Base-by-base conservation (phyloP, 1,140 invertebrate genomes). In the Camponotus floridanus region DNA sequence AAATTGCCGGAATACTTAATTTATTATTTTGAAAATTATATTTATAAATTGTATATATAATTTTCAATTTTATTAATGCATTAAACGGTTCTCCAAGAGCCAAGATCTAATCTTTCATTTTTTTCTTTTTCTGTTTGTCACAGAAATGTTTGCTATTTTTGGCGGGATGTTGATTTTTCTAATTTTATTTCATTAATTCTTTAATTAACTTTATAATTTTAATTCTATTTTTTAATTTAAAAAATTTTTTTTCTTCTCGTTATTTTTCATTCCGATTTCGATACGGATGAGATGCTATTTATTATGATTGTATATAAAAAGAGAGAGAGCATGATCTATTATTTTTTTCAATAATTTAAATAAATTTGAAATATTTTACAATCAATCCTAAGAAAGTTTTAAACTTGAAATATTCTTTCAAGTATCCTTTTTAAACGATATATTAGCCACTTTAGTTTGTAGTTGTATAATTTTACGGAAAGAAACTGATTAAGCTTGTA, bases 141-240 rank as follows among this genome's bases (percentile, higher is more conserved):
- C 5, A 31, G 8, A 3, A 7, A 59, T 59, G 3, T 68, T 70
- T 33, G 18, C 18, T 13, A 51, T 70, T 70, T 51, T 71, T 3
- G 2, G 8, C 21, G 3, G 6, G 31, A 5, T 70, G 0, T 2
- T 26, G 6, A 15, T 68, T 68, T 6, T 6, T 70, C 26, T 33
- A 26, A 48, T 71, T n/a, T 33, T 8, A 71, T 55, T 31, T 71
- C 1, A 51, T 71, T 51, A 65, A 48, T 26, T 26, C 11, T 21
- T 39, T 39, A 48, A 45, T 70, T 71, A 51, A 18, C n/a, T 71
- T 21, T 45, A 45, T 71, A 71, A 55, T 51, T 71, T 26, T 48
- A 48, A 48, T 3, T 45, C 33, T 6, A 51, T 33, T 71, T 55
- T 55, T 55, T 71, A 26, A 26, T 3, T 31, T 15, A n/a, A n/a